phyloP scores from a whole-genome alignment of 2,888 invertebrate genomes.

The Dromius quadrimaculatus region DNA sequence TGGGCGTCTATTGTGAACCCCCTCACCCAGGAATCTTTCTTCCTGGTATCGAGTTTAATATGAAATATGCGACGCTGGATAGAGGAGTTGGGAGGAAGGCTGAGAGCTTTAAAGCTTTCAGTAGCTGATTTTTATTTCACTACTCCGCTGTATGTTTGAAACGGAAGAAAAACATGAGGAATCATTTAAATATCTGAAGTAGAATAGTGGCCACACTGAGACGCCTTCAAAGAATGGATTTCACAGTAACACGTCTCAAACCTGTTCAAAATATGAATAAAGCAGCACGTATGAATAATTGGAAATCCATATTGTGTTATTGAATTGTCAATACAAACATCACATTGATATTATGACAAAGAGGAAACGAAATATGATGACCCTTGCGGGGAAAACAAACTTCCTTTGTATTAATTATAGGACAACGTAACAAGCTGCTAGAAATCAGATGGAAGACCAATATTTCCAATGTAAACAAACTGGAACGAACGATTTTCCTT shows the following conservation, averaged over 20 bases:
- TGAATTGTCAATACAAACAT: neutral
- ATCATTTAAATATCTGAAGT: no score
- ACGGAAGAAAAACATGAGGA: no score
- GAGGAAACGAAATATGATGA: slow-evolving; percentile 17
- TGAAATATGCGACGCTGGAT: slow-evolving; percentile 40
- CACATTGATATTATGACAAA: neutral
- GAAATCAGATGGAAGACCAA: slow-evolving; percentile 32
- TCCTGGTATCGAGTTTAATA: slow-evolving; percentile 44
- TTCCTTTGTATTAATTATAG: slow-evolving; percentile 33
- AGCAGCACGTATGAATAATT: slow-evolving; percentile 5
- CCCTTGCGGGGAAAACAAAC: slow-evolving; percentile 24
- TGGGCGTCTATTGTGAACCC: slow-evolving; percentile 1
- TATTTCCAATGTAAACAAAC: slow-evolving; percentile 40
- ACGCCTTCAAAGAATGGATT: no score
- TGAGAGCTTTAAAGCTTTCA: slow-evolving; percentile 14
- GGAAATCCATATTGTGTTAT: slow-evolving; percentile 18
- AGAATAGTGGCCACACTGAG: no score
- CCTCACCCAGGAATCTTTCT: slow-evolving; percentile 12
- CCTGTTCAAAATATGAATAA: no score
- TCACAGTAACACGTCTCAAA: no score
- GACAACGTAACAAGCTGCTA: slow-evolving; percentile 7
- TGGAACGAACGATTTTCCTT: slow-evolving; percentile 2
- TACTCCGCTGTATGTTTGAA: slow-evolving; percentile 19
- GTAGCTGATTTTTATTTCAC: slow-evolving; percentile 23
- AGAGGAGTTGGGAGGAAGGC: neutral